Evolutionary conservation across 1,140 invertebrate species (phyloP), one percentile per base, ranked within the genome.

Genomic region (Leguminivora glycinivorella): DNA sequence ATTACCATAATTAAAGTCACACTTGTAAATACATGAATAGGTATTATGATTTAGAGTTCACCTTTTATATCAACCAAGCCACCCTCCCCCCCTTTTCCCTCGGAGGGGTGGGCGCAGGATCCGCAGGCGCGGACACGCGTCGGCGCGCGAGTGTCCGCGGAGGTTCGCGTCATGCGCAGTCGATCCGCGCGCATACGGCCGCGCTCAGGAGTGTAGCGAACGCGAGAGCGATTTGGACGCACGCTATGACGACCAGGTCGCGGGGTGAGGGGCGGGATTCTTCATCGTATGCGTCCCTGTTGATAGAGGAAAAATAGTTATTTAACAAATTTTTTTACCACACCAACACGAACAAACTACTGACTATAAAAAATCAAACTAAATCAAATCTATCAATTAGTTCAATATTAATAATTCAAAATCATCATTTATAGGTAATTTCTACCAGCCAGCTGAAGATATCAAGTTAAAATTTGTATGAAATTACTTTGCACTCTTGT

Each of bases 211-310:
- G 77, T 3, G 89, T 90, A 0, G 86, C 79, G 14, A 71, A 74
- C 1, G 88, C 85, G 0, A 91, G 74, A 9, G 79, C 78, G 69
- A 89, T 90, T 78, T 91, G 89, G 5, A 91, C 83, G 56, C 81
- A 83, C 5, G 88, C 89, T 56, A 91, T 90, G 7, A 91, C 85
- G 0, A 89, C 76, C 26, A 91, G 68, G 68, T 91, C 89, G n/a
- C 89, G 83, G 5, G 85, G 84, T 6, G 89, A 87, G 14, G 87
- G 83, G 31, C 68, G 72, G 5, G 80, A 80, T 56, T 89, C 86
- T 52, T 89, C 85, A 67, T 83, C 84, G 24, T 38, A 14, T 10
- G 74, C 74, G 0, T 75, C 78, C 26, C 83, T 79, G 26, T 83
- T 84, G 74, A 69, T 22, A 19, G 26, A 58, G 6, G 1, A 58